Evolutionary conservation across 2,797 vertebrate genomes (phyloP).

Genomic region (Sebastes iracundus): DNA sequence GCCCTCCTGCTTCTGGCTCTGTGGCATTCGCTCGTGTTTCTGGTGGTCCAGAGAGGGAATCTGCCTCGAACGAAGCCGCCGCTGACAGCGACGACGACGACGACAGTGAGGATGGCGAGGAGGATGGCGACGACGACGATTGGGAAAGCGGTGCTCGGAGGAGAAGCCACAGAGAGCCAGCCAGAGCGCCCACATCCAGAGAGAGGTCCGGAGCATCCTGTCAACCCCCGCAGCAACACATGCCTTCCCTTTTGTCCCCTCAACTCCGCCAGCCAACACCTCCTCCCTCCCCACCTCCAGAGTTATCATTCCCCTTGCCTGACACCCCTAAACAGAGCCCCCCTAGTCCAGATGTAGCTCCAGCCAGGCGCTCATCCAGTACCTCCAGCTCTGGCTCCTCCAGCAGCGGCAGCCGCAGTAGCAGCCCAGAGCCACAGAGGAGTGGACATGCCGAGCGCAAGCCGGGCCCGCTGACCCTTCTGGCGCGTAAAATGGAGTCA

Average conservation of each 20-base stretch:
- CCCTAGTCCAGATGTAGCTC: conserved; percentile 81
- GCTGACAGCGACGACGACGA: conserved; percentile 81
- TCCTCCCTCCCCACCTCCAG: conserved; percentile 84
- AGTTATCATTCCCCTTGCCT: conserved; percentile 83
- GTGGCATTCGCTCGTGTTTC: conserved; percentile 61
- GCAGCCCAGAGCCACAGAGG: conserved; percentile 87
- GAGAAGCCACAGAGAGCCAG: conserved; percentile 72
- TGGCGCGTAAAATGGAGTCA: conserved; percentile 83
- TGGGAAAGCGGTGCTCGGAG: conserved; percentile 73
- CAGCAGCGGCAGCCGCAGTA: conserved; percentile 85
- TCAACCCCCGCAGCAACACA: conserved; percentile 81
- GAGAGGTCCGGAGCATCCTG: conserved; percentile 79
- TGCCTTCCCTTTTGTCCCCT: conserved; percentile 81
- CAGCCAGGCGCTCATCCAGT: conserved; percentile 76
- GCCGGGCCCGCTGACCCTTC: conserved; percentile 80
- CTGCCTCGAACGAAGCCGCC: conserved; percentile 67
- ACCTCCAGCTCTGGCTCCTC: conserved; percentile 85
- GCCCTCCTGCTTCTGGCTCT: conserved; percentile 74
- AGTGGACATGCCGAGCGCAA: conserved; percentile 82
- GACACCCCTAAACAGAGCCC: conserved; percentile 87
- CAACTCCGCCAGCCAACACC: conserved; percentile 82
- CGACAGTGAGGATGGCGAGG: conserved; percentile 77
- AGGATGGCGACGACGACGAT: conserved; percentile 80
- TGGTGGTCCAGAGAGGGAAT: conserved; percentile 59
- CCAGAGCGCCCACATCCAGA: conserved; percentile 66